Evolutionary conservation across 1,140 invertebrate species (phyloP).

Genomic region (Drosophila sp.): DNA sequence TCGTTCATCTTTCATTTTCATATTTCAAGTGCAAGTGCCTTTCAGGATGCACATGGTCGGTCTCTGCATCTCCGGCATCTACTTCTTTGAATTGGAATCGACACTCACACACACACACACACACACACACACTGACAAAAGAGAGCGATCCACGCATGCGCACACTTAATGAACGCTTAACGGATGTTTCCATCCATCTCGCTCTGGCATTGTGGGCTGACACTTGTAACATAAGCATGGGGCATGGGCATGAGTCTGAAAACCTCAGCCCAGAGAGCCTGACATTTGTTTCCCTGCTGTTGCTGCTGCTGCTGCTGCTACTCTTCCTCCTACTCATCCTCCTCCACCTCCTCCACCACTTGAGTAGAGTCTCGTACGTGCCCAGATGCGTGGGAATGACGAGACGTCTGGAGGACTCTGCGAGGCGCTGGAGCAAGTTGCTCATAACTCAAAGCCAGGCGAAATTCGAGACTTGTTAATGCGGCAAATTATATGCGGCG

Average conservation of each 20-base stretch:
- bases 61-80: conserved; percentile 10
- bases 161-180: conserved; percentile 73
- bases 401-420: conserved; percentile 51
- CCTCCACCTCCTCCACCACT: conserved; percentile 37
- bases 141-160: conserved; percentile 57
- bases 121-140: conserved; percentile 35
- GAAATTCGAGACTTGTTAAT: conserved; percentile 79
- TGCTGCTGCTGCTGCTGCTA: conserved; percentile 26
- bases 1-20: conserved; percentile 15
- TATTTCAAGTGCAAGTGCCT: conserved; percentile 46
- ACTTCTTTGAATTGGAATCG: conserved; percentile 47
- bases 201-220: conserved; percentile 47
- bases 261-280: conserved; percentile 37
- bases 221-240: conserved; percentile 73
- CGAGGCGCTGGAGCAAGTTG: conserved; percentile 29
- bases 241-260: conserved; percentile 31
- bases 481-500: conserved; percentile 69
- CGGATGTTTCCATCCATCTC: conserved; percentile 60
- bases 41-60: conserved; percentile 46
- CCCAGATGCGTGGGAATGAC: conserved; percentile 80
- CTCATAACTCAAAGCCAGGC: conserved; percentile 55
- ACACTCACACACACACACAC: conserved; percentile 27
- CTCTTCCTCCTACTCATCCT: conserved; percentile 33
- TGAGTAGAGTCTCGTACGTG: conserved; percentile 67
- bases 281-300: conserved; percentile 68